These are phyloP conservation scores for Ricordea florida DNA, from an alignment of 92 coral and sea anemone genomes.

Conservation along the genomic window DNA sequence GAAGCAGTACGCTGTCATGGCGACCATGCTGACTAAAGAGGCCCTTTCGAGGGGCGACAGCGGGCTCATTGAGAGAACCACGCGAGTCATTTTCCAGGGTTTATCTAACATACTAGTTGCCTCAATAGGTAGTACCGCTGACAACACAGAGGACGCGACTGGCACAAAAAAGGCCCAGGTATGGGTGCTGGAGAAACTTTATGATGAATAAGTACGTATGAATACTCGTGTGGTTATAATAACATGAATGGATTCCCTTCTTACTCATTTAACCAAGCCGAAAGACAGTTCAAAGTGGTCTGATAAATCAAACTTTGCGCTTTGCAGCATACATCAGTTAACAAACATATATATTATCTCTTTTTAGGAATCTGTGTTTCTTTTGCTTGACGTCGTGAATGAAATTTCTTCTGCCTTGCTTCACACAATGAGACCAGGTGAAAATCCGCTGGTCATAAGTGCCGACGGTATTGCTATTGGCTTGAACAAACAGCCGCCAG, in stretches of 20 bases:
- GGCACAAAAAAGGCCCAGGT: slow-evolving; percentile 3
- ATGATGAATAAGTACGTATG: too few species aligned
- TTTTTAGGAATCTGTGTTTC: background rate
- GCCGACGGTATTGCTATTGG: background rate
- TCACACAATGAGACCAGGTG: slow-evolving; percentile 18
- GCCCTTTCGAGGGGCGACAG: slow-evolving; percentile 49
- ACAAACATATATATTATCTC: too few species aligned
- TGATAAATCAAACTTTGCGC: too few species aligned
- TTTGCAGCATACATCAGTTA: too few species aligned
- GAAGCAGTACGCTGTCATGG: slow-evolving; percentile 1
- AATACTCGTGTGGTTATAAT: too few species aligned
- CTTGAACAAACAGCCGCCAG: slow-evolving; percentile 6
- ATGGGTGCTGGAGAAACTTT: background rate
- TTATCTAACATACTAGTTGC: slow-evolving; percentile 47
- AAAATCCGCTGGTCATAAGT: background rate
- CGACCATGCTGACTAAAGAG: slow-evolving; percentile 1
- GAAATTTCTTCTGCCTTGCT: slow-evolving; percentile 15
- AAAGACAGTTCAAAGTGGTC: too few species aligned
- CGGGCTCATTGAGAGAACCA: slow-evolving; percentile 39
- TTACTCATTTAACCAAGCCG: background rate
- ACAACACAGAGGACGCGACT: background rate
- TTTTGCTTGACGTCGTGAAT: background rate
- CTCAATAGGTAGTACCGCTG: background rate
- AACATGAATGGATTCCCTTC: background rate
- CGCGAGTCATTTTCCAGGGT: slow-evolving; percentile 33